A percentile compares a stretch with the other conserved stretches of the same genome.
phyloP scores from a whole-genome alignment of 2,888 invertebrate genomes.

The Caenorhabditis sinica region DNA sequence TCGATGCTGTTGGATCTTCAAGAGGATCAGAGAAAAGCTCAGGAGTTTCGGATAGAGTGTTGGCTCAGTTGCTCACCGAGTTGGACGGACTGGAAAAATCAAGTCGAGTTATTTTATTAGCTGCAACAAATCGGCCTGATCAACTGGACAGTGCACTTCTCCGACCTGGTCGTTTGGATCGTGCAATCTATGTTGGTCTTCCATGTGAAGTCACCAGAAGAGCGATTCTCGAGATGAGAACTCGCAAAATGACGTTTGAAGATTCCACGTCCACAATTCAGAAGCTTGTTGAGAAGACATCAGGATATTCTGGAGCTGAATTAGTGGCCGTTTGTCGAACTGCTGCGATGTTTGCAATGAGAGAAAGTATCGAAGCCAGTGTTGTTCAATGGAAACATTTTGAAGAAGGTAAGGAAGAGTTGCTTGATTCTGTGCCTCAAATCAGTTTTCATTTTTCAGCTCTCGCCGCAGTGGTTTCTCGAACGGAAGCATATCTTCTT shows the following conservation, averaged over 20 bases:
- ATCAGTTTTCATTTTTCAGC: constrained; percentile 51
- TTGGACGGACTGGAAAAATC: constrained; percentile 94
- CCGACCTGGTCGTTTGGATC: constrained; percentile 91
- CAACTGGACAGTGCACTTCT: constrained; percentile 94
- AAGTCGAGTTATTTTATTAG: constrained; percentile 91
- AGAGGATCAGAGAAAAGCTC: constrained; percentile 73
- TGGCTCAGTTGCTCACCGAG: constrained; percentile 93
- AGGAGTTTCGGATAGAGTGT: constrained; percentile 90
- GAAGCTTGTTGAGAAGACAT: constrained; percentile 56
- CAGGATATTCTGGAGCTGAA: constrained; percentile 90
- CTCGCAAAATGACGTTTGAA: constrained; percentile 65
- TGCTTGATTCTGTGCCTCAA: not conserved
- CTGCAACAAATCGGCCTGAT: constrained; percentile 97
- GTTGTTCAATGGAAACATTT: constrained; percentile 68
- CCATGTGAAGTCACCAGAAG: constrained; percentile 90
- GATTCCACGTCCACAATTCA: constrained; percentile 45
- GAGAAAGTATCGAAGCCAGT: constrained; percentile 68
- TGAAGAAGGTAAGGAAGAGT: constrained; percentile 43
- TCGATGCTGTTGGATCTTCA: constrained; percentile 90
- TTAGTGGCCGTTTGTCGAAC: constrained; percentile 91
- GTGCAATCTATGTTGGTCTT: constrained; percentile 94
- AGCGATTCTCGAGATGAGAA: constrained; percentile 90
- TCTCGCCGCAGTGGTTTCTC: constrained; percentile 69
- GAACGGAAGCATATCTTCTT: constrained; percentile 76
- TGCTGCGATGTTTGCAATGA: constrained; percentile 86